Base-by-base conservation (phyloP, 2,797 vertebrate species). In the Leucoraja ocellata region DNA sequence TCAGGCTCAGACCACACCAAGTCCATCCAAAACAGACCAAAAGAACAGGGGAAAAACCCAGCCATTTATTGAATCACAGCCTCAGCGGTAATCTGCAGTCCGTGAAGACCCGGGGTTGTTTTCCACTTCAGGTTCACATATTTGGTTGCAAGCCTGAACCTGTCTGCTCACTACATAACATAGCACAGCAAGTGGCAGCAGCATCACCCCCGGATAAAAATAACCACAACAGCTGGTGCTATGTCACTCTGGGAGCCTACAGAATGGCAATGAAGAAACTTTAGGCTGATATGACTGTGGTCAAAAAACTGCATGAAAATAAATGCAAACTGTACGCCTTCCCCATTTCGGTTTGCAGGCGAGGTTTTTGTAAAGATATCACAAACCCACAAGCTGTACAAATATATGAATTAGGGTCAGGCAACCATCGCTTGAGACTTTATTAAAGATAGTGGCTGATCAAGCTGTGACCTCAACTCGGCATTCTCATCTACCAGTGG, bases 171-270 rank as follows among this genome's bases (percentile, higher is more conserved):
- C 18, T 46, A 23, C 90, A 92, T 58, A 92, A 92, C 39, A 74
- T 14, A 36, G 46, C 90, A 76, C 23, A 58, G 39, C 39, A 58
- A 76, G 90, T 28, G 65, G 32, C 68, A 74, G 21, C 23, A 91
- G 71, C 25, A 71, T 8, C 23, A 39, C 28, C 65, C 90, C 23
- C 9, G 1, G n/a, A 65, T 92, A 92, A 92, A 92, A 92, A 92
- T 92, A 92, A 76, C 71, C 0, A 39, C 36, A 46, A 58, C 90
- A 92, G 90, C 90, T 92, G 90, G 90, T 91, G 90, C 90, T 28
- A n/a, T 39, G 73, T 39, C 73, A 92, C 71, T 16, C n/a, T 32
- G 16, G 32, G 61, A 88, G 84, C 11, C 84, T 65, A 68, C 84
- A 68, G 61, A 36, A 36, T 68, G 58, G 36, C 32, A 88, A 88